Evolutionary conservation across 2,888 invertebrate genomes (phyloP).

Genomic region (Nomada ferruginata): DNA sequence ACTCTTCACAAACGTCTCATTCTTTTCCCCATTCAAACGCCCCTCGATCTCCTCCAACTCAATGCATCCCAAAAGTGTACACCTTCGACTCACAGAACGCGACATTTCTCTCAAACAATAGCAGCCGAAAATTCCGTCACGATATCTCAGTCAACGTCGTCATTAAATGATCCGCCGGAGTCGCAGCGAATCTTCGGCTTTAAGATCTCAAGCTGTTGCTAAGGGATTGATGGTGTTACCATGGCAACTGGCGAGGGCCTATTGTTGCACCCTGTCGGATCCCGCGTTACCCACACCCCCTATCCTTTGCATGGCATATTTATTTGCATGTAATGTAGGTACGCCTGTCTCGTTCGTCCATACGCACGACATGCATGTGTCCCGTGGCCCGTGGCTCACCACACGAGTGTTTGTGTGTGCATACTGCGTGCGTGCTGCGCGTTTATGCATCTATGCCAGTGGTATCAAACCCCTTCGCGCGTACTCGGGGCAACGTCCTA

Average conservation of each 20-base stretch:
- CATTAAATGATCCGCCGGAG: constrained; percentile 75
- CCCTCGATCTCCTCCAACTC: too few species aligned
- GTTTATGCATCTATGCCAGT: constrained; percentile 83
- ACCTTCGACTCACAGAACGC: too few species aligned
- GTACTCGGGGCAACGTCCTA: constrained; percentile 81
- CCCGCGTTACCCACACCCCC: constrained; percentile 63
- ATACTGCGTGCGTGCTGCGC: constrained; percentile 62
- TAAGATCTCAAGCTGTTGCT: constrained; percentile 84
- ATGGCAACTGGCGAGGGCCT: constrained; percentile 82
- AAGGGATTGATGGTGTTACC: constrained; percentile 84
- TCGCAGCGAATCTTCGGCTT: constrained; percentile 80
- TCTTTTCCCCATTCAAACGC: not conserved
- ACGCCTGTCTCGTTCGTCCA: constrained; percentile 71
- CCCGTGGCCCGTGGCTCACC: constrained; percentile 36
- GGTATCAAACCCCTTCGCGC: constrained; percentile 81
- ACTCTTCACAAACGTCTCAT: not conserved
- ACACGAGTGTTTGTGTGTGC: constrained; percentile 34
- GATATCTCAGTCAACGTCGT: constrained; percentile 50
- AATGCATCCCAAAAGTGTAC: too few species aligned
- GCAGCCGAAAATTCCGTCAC: constrained; percentile 24
- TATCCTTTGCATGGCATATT: constrained; percentile 79
- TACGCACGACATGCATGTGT: constrained; percentile 67
- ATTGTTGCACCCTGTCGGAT: constrained; percentile 82
- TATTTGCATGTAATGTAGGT: constrained; percentile 80
- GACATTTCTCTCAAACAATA: not conserved